Evolutionary conservation across 1,140 invertebrate species (phyloP), one percentile per base, ranked within the genome.

Genomic region (silkworm (Bombyx mori)): DNA sequence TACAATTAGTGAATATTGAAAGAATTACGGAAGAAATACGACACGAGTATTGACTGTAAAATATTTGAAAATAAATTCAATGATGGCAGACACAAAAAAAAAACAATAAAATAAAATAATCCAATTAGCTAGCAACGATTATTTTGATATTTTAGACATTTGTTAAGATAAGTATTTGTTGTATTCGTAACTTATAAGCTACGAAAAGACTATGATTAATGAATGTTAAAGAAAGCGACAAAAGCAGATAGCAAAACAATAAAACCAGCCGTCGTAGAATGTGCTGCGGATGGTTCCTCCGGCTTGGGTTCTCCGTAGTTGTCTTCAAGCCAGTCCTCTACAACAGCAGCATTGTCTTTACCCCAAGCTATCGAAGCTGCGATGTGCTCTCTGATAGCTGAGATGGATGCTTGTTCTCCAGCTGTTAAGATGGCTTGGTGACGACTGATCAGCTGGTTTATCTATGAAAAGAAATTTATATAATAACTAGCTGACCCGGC

Each of bases 371-470:
- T 71, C 7, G 80, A 81, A 3, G 80, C 79, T 1, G 59, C 73
- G 5, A 86, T 75, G 42, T 86, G 84, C n/a, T 83, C 81, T 9
- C 59, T 65, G 26, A 84, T 84, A 10, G 65, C 73, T 2, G 51
- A 68, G 7, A 86, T 63, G 0, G 77, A 63, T 2, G 83, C 83
- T 26, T 57, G 44, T 55, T 86, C 83, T 2, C 73, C 83, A 6
- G 83, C 83, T 0, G 76, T 66, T 54, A 86, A 76, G 50, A 79
- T 77, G 6, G 18, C 42, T 35, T 71, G 46, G 52, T 86, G 66
- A 1, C 68, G 66, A 1, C 9, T 58, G 2, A 58, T 44, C 10
- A 86, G 73, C 1, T 68, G 61, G 6, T 73, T 62, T 9, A 84
- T 73, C 81, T 86, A 63, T 54, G 63, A 55, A 55, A 6, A 49